Evolutionary conservation across 2,888 invertebrate species (phyloP), one percentile per base, ranked within the genome.

Genomic region (Saturnia japonica): DNA sequence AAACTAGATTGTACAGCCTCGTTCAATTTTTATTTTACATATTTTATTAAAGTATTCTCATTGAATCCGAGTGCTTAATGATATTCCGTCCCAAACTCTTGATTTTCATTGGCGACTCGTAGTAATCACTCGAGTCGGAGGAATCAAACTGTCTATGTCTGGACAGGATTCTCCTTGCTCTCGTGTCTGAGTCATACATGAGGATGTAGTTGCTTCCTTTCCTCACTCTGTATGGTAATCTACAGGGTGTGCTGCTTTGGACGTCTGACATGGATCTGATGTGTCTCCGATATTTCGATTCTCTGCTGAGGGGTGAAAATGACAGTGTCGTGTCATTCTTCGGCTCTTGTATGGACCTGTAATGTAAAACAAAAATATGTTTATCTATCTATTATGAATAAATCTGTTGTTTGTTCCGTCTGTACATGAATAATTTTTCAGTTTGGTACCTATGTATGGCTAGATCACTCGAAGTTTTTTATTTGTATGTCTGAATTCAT

Each of bases 191-290:
- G 78, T 94, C 93, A 73, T 93, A 93, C 74, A 87, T 87, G 7
- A 93, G 85, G 45, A 88, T 88, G 70, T 88, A 88, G 60, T 85
- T 86, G 74, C 88, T 86, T 9, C 89, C 89, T 67, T 85, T 85
- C 72, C 89, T 84, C 0, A 89, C 86, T 71, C 91, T 85, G 81
- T 88, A 90, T 1, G 88, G 85, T 42, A 91, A 79, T 71, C 89
- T 85, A 82, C 89, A 91, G 0, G 93, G 93, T 1, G 93, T 92
- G 76, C 93, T 93, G 85, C 86, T 90, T 69, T 93, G 93, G 12
- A 94, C 94, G 72, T 94, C 94, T 0, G 94, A 94, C 94, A 94
- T 94, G 0, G 94, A 94, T 68, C 94, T 80, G 72, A 93, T 94
- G 77, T 94, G 94, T 72, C 94, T 85, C 75, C 92, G 82, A 62